Base-by-base conservation (phyloP, 2,888 invertebrate genomes). In the Sminthurinus aureus region DNA sequence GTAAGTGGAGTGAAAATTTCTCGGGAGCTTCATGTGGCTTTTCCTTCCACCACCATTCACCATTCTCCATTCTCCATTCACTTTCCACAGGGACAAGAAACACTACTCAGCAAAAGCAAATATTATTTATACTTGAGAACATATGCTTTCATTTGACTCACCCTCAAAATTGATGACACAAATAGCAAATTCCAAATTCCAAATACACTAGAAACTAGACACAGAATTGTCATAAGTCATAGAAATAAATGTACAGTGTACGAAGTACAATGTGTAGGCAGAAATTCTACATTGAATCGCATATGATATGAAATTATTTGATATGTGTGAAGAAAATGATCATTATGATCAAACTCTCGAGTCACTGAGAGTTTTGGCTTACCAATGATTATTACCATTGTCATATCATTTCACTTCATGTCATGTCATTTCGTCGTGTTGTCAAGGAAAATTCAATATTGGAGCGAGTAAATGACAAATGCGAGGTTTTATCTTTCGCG, bases 341-440 rank as follows among this genome's bases (percentile, higher is more conserved):
- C 58, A 58, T 52, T 52, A 52, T 52, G 52, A n/a, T n/a, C n/a
- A n/a, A n/a, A n/a, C 3, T 38, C 38, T 13, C 76, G n/a, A 20
- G 38, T 20, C 76, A n/a, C 51, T 66, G 66, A n/a, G n/a, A n/a
- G 20, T 9, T 69, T 24, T 69, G 69, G 69, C n/a, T 69, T 69
- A 22, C 69, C 58, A 13, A 58, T 58, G 58, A 58, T 58, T 58
- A 58, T 58, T 58, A 18, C 18, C 58, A 13, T 58, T 58, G 58
- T 58, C 58, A 58, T 58, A 20, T 22, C 69, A 69, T 58, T 3
- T 58, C 58, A 9, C 9, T 58, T 58, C 58, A 58, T 58, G 69
- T 22, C 69, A 69, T 58, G 58, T 58, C 58, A 9, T 58, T 58
- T 58, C 58, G 18, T 58, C 18, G 58, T 58, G 18, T 18, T 58